Evolutionary conservation across 2,113 vertebrate species (phyloP), one percentile per base, ranked within the genome.

Genomic region (Struthio camelus): DNA sequence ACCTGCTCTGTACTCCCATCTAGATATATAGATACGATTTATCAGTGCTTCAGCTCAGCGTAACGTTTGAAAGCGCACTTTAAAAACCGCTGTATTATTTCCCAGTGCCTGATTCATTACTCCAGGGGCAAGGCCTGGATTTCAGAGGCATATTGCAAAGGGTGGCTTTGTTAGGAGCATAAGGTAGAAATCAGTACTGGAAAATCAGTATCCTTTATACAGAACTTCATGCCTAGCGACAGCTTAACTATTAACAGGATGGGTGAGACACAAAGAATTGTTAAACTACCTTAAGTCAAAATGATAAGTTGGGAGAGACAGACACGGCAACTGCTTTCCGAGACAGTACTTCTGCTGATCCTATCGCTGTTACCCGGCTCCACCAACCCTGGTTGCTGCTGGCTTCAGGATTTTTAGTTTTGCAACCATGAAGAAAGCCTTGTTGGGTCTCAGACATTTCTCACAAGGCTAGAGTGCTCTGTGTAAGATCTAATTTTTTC

Each of bases 121-220:
- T 22, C 48, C 9, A 30, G 30, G 7, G 25, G 44, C 38, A 81
- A 58, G 16, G 58, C 4, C 10, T 53, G 56, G 30, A 30, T 48
- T 67, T 85, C 44, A 44, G 69, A 94, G 23, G 73, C 89, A 50
- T 27, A 19, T 4, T 62, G 56, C 38, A 70, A 22, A 11, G 11
- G 8, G 48, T 14, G 44, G 36, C 66, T 85, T 27, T 2, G 0
- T 1, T 2, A 2, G 8, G 40, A 24, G 8, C 15, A 3, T 8
- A 34, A 84, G 72, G 83, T 46, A 67, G 80, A 53, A 48, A 17
- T 12, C 40, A 59, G 82, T 25, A 44, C 38, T 65, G 48, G 42
- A 24, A 58, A 32, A 44, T 10, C 67, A 27, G 54, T 2, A 20
- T 10, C 28, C 77, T 83, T 46, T 4, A 38, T 5, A 32, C 10